Evolutionary conservation across 2,888 invertebrate species (phyloP).

Genomic region (Lampropteryx suffumata): DNA sequence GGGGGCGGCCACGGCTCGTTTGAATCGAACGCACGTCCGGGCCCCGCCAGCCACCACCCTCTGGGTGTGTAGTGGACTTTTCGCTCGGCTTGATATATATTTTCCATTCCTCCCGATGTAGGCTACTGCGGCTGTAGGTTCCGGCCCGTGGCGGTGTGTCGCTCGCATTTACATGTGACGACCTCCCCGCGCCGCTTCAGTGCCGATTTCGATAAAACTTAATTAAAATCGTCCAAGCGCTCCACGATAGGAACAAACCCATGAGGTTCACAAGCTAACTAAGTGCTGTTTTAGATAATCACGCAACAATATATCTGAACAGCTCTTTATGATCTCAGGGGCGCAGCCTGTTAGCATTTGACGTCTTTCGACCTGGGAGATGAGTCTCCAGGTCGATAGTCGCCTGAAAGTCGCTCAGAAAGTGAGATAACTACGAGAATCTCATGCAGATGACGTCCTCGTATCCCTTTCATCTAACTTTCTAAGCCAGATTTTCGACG

Average conservation of each 20-base stretch:
- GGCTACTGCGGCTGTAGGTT: constrained; percentile 71
- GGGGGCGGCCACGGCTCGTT: constrained; percentile 72
- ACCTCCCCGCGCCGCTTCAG: constrained; percentile 47
- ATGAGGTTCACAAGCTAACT: constrained; percentile 4
- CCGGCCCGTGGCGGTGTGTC: constrained; percentile 52
- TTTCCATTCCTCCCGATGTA: constrained; percentile 78
- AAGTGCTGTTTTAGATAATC: background rate
- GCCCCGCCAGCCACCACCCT: constrained; percentile 63
- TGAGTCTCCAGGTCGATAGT: too few species aligned
- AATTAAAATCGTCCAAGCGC: constrained; percentile 50
- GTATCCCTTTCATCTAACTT: too few species aligned
- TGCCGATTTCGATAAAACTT: constrained; percentile 53
- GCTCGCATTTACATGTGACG: constrained; percentile 70
- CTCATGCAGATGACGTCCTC: too few species aligned
- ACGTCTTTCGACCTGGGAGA: too few species aligned
- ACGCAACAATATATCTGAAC: too few species aligned
- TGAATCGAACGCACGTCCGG: constrained; percentile 81
- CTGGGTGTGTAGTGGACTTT: constrained; percentile 80
- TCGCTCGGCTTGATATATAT: constrained; percentile 80
- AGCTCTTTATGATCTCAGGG: too few species aligned
- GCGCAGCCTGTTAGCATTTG: too few species aligned
- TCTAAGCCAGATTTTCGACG: too few species aligned
- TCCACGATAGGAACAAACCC: constrained; percentile 19
- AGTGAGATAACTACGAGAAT: too few species aligned
- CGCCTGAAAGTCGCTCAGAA: too few species aligned